phyloP scores from a whole-genome alignment of 1,140 invertebrate genomes.

The Drosophila saltans region DNA sequence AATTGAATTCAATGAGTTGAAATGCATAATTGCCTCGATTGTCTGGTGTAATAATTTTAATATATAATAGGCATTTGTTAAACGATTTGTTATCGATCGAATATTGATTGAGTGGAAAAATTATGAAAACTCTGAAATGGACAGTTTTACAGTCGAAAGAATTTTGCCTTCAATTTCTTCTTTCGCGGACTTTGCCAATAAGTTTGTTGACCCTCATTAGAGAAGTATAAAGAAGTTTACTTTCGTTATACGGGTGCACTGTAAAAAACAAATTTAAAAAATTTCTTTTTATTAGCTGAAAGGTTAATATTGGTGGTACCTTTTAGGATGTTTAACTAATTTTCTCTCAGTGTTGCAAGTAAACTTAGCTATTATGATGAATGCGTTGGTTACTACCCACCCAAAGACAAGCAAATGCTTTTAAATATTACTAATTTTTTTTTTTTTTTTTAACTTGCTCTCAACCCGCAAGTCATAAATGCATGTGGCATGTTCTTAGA shows the following conservation, averaged over 20 bases:
- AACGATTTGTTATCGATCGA: constrained; percentile 5
- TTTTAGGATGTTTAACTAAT: too few relatives aligned
- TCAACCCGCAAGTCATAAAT: constrained; percentile 34
- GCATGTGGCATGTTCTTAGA: constrained; percentile 11
- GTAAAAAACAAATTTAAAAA: too few relatives aligned
- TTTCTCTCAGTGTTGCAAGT: neutral
- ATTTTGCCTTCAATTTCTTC: neutral
- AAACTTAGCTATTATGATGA: neutral
- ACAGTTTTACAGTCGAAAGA: neutral
- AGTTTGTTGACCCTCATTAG: neutral
- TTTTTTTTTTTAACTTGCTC: neutral
- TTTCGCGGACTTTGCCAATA: neutral
- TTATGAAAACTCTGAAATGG: neutral
- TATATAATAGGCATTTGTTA: constrained; percentile 36
- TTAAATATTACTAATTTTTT: constrained; percentile 31
- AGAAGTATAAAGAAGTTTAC: neutral
- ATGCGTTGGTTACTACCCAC: constrained; percentile 1
- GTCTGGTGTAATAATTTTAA: constrained; percentile 51
- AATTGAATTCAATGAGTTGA: constrained; percentile 29
- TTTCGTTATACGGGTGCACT: neutral
- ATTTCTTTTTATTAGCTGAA: neutral
- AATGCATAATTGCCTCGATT: constrained; percentile 50
- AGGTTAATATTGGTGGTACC: neutral
- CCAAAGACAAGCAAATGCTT: constrained; percentile 59
- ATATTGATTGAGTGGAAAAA: constrained; percentile 1